A percentile compares a stretch with the other conserved stretches of the same genome.
These are phyloP conservation scores for Catostomus latipinnis DNA, from an alignment of 2,797 vertebrate genomes.

Conservation along the genomic window DNA sequence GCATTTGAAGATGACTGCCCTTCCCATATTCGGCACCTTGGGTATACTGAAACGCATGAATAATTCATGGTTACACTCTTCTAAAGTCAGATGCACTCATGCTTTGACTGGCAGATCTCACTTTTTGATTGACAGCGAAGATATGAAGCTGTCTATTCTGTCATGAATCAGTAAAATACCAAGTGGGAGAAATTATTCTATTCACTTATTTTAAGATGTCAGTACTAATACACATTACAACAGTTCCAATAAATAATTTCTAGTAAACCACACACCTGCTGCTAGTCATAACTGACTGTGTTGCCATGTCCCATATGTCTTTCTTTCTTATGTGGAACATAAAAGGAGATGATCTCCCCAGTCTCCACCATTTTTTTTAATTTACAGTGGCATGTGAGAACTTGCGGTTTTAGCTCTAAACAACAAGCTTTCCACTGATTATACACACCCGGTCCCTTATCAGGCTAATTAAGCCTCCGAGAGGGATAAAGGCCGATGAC, in stretches of 20 bases:
- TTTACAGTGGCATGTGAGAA: too few relatives aligned
- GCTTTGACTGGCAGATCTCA: conserved; percentile 36
- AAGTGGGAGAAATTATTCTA: background rate
- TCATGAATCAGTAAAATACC: conserved; percentile 26
- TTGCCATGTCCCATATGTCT: too few relatives aligned
- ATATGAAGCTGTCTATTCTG: conserved; percentile 26
- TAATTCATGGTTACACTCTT: conserved; percentile 26
- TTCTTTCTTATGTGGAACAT: too few relatives aligned
- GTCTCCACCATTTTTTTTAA: too few relatives aligned
- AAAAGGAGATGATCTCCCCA: too few relatives aligned
- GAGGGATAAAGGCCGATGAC: too few relatives aligned
- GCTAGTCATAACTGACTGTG: background rate
- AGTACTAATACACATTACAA: background rate
- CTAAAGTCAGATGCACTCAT: conserved; percentile 1
- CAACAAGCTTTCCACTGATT: too few relatives aligned
- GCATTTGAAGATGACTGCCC: conserved; percentile 28
- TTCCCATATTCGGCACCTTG: background rate
- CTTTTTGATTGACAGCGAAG: conserved; percentile 44
- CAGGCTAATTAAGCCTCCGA: too few relatives aligned
- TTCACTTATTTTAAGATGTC: background rate
- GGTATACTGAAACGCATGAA: conserved; percentile 10
- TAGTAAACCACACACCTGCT: conserved; percentile 1
- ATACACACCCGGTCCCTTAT: too few relatives aligned
- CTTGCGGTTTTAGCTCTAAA: too few relatives aligned
- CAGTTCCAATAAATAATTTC: background rate